These are phyloP conservation scores for Ligdia adustata DNA, from an alignment of 2,888 invertebrate species.

Conservation along the genomic window DNA sequence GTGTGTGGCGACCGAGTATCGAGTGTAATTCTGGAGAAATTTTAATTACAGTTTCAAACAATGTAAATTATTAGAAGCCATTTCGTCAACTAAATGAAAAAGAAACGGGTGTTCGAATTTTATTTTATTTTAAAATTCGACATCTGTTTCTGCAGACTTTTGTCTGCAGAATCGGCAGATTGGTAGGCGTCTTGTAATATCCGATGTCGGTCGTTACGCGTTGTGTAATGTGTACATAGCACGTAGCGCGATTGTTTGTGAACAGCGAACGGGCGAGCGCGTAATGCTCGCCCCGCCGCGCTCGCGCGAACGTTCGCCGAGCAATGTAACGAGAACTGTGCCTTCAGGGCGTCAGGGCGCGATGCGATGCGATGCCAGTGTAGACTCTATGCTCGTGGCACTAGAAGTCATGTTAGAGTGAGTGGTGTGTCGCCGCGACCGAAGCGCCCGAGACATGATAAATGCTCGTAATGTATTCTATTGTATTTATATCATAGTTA, in stretches of 20 bases:
- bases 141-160: too few species aligned
- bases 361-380: too few species aligned
- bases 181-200: too few species aligned
- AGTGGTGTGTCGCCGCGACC: conserved; percentile 33
- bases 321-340: conserved; percentile 61
- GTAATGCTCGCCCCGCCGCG: conserved; percentile 30
- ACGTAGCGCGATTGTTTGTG: conserved; percentile 34
- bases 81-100: too few species aligned
- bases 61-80: too few species aligned
- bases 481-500: conserved; percentile 80
- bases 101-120: too few species aligned
- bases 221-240: conserved; percentile 37
- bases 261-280: conserved; percentile 37
- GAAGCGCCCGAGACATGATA: conserved; percentile 63
- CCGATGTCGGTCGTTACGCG: too few species aligned
- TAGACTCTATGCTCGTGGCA: not conserved
- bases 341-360: conserved; percentile 58
- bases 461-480: conserved; percentile 78
- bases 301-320: conserved; percentile 15
- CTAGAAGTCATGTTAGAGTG: not conserved
- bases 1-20: too few species aligned
- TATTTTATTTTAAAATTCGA: too few species aligned
- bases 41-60: too few species aligned
- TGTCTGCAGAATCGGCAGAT: too few species aligned
- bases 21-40: too few species aligned